A percentile compares a stretch with the other conserved stretches of the same genome.
Conservation (phyloP, 1,140 invertebrate genomes). For the Aleiodes sp. region DNA sequence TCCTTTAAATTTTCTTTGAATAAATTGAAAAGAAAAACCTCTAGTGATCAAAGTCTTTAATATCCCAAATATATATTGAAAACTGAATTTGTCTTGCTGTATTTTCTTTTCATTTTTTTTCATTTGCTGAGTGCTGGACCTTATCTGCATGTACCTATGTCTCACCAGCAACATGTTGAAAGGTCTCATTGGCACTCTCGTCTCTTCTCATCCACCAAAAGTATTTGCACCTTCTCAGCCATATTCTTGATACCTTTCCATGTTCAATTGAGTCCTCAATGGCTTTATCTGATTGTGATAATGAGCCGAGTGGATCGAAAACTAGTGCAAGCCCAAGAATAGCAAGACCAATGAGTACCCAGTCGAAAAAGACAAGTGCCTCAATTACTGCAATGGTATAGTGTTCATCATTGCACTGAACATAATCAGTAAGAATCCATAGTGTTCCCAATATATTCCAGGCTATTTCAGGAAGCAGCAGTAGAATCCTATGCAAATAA, state of each 20-base stretch:
- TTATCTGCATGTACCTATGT: slow-evolving; percentile 61
- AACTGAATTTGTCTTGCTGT: not conserved
- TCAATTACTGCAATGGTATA: slow-evolving; percentile 79
- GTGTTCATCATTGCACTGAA: slow-evolving; percentile 73
- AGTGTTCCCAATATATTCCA: slow-evolving; percentile 83
- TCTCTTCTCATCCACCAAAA: slow-evolving; percentile 84
- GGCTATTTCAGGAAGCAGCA: slow-evolving; percentile 78
- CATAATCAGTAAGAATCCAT: slow-evolving; percentile 80
- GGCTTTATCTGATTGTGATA: slow-evolving; percentile 70
- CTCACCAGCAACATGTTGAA: slow-evolving; percentile 83
- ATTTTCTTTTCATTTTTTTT: slow-evolving; percentile 17
- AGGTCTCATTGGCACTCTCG: slow-evolving; percentile 82
- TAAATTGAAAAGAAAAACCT: not conserved
- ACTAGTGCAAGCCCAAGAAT: slow-evolving; percentile 80
- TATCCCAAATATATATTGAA: too few relatives aligned
- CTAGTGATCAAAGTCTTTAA: too few relatives aligned
- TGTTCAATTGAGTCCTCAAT: slow-evolving; percentile 66
- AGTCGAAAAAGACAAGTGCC: slow-evolving; percentile 82
- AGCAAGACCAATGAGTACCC: slow-evolving; percentile 79
- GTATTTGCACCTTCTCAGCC: slow-evolving; percentile 77
- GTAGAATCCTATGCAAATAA: slow-evolving; percentile 69
- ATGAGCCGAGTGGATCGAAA: slow-evolving; percentile 82
- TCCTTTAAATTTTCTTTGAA: too few relatives aligned
- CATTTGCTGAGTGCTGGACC: too few relatives aligned
- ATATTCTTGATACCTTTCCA: slow-evolving; percentile 69